Evolutionary conservation across 1,140 invertebrate species (phyloP).

Genomic region (Drosophila baimaii): DNA sequence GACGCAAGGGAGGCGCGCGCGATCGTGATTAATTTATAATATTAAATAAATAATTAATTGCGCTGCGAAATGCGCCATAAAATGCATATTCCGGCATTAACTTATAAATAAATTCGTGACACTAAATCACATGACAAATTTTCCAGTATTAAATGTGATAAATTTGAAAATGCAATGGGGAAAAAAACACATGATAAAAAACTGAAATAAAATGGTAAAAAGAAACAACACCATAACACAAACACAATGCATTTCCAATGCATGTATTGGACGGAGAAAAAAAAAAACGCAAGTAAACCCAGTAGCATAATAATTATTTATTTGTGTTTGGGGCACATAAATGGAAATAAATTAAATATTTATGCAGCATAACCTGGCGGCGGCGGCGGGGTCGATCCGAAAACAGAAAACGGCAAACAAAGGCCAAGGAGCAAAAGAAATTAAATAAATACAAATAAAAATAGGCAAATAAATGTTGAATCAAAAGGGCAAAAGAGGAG

Average conservation of each 20-base stretch:
- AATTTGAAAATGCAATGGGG: slow-evolving; percentile 42
- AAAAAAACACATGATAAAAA: slow-evolving; percentile 13
- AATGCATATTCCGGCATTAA: slow-evolving; percentile 53
- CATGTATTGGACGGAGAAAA: slow-evolving; percentile 17
- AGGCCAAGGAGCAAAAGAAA: slow-evolving; percentile 45
- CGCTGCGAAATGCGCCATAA: slow-evolving; percentile 55
- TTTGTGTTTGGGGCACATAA: slow-evolving; percentile 17
- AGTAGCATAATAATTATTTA: slow-evolving; percentile 39
- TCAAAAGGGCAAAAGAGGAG: background rate
- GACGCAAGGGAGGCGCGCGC: background rate
- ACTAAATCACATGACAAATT: slow-evolving; percentile 62
- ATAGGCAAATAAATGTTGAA: slow-evolving; percentile 33
- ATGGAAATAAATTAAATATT: slow-evolving; percentile 59
- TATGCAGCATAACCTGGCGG: slow-evolving; percentile 37
- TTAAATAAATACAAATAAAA: slow-evolving; percentile 48
- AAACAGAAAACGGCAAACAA: slow-evolving; percentile 19
- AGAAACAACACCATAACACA: slow-evolving; percentile 11
- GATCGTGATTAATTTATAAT: slow-evolving; percentile 49
- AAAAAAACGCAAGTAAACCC: slow-evolving; percentile 24
- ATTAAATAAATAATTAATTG: slow-evolving; percentile 52
- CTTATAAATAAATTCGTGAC: slow-evolving; percentile 61
- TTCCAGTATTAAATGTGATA: slow-evolving; percentile 52
- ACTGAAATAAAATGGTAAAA: background rate
- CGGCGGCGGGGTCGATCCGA: background rate
- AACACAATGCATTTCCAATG: slow-evolving; percentile 14